Conservation (phyloP, 1,140 invertebrate genomes). For the Vanessa atalanta region DNA sequence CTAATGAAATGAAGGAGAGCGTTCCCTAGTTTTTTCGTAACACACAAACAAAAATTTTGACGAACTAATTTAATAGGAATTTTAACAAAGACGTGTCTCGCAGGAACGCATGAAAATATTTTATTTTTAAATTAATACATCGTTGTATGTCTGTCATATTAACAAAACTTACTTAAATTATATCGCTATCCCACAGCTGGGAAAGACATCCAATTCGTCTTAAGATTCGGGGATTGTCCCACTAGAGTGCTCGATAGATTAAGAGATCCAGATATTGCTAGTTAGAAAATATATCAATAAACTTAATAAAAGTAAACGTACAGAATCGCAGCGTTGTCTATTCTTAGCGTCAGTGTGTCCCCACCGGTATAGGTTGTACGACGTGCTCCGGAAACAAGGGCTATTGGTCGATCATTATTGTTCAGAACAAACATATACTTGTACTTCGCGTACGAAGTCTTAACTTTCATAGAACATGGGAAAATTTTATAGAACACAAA, state of each 20-base stretch:
- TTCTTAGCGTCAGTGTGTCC: constrained; percentile 4
- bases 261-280: too few species aligned
- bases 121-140: too few species aligned
- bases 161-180: too few species aligned
- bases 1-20: constrained; percentile 71
- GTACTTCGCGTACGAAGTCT: background rate
- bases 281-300: too few species aligned
- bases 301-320: too few species aligned
- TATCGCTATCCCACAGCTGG: too few species aligned
- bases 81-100: background rate
- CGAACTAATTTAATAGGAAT: background rate
- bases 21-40: constrained; percentile 42
- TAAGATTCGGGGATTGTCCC: too few species aligned
- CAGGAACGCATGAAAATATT: background rate
- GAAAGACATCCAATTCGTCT: too few species aligned
- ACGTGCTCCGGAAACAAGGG: constrained; percentile 16
- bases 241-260: too few species aligned
- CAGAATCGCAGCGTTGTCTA: background rate
- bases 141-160: too few species aligned
- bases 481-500: background rate
- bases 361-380: constrained; percentile 1
- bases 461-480: background rate
- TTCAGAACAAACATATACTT: constrained; percentile 15
- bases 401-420: constrained; percentile 27
- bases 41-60: constrained; percentile 36